Percentiles rank a stretch among this genome's conserved stretches.
Conservation (phyloP, 2,888 invertebrate species). For the Melanchra persicariae region DNA sequence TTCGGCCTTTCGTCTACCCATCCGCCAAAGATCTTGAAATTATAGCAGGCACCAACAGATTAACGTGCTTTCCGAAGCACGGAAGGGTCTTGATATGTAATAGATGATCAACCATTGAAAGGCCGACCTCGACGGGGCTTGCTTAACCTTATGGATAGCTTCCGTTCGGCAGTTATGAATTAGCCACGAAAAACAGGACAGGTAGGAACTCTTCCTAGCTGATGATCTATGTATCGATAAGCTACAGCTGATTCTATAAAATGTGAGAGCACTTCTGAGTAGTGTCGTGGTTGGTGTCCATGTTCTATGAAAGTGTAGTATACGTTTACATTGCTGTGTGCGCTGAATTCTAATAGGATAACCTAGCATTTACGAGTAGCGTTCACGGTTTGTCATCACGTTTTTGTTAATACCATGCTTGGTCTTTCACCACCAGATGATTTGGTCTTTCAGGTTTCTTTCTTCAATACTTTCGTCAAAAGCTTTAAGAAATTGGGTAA, state of each 20-base stretch:
- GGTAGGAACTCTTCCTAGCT: slow-evolving; percentile 42
- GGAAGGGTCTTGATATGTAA: neutral
- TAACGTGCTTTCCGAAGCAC: neutral
- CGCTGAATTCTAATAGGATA: slow-evolving; percentile 27
- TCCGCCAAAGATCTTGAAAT: neutral
- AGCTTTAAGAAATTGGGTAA: too few relatives aligned
- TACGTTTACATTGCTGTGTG: slow-evolving; percentile 35
- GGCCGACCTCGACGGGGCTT: too few relatives aligned
- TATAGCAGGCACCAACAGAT: too few relatives aligned
- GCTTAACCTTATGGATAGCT: too few relatives aligned
- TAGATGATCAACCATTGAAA: neutral
- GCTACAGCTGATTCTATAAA: slow-evolving; percentile 35
- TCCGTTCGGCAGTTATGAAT: slow-evolving; percentile 8
- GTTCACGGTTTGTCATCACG: neutral
- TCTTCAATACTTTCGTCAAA: neutral
- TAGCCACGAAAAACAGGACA: too few relatives aligned
- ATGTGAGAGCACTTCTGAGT: slow-evolving; percentile 32
- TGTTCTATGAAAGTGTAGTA: slow-evolving; percentile 45
- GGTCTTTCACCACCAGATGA: too few relatives aligned
- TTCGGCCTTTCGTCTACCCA: neutral
- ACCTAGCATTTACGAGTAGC: neutral
- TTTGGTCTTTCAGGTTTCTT: neutral
- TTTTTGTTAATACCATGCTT: neutral
- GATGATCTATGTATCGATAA: slow-evolving; percentile 48
- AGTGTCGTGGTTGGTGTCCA: slow-evolving; percentile 31